Evolutionary conservation across 2,888 invertebrate genomes (phyloP).

Genomic region (Pogonocherus hispidulus): DNA sequence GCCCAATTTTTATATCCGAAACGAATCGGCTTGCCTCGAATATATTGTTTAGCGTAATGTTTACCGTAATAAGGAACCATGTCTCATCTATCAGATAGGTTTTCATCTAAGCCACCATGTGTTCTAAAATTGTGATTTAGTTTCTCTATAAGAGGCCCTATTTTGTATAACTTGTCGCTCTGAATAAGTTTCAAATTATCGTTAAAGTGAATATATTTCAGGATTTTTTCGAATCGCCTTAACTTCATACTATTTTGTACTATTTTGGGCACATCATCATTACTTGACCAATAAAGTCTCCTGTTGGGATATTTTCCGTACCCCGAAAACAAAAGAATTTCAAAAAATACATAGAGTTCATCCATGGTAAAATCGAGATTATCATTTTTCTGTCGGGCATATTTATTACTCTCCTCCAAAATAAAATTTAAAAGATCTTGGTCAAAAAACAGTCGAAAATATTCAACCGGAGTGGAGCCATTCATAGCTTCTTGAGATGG

Average conservation of each 20-base stretch:
- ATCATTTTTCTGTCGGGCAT: slow-evolving; percentile 10
- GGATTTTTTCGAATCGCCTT: no score
- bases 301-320: slow-evolving; percentile 14
- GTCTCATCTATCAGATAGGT: slow-evolving; percentile 22
- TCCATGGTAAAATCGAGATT: slow-evolving; percentile 28
- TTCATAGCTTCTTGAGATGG: no score
- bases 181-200: not conserved
- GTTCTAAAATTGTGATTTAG: slow-evolving; percentile 38
- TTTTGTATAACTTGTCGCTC: slow-evolving; percentile 40
- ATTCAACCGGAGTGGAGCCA: no score
- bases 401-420: no score
- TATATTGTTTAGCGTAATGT: slow-evolving; percentile 28
- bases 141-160: slow-evolving; percentile 36
- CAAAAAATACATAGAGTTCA: slow-evolving; percentile 23
- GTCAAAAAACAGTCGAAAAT: no score
- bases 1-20: slow-evolving; percentile 46
- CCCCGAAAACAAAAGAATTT: slow-evolving; percentile 7
- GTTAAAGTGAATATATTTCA: no score
- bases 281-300: slow-evolving; percentile 13
- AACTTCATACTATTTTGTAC: not conserved
- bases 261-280: slow-evolving; percentile 23
- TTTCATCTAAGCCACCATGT: slow-evolving; percentile 38
- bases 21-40: slow-evolving; percentile 21
- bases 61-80: slow-evolving; percentile 29
- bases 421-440: no score